Evolutionary conservation across 2,888 invertebrate species (phyloP).

Genomic region (Philhelius pedissequus): DNA sequence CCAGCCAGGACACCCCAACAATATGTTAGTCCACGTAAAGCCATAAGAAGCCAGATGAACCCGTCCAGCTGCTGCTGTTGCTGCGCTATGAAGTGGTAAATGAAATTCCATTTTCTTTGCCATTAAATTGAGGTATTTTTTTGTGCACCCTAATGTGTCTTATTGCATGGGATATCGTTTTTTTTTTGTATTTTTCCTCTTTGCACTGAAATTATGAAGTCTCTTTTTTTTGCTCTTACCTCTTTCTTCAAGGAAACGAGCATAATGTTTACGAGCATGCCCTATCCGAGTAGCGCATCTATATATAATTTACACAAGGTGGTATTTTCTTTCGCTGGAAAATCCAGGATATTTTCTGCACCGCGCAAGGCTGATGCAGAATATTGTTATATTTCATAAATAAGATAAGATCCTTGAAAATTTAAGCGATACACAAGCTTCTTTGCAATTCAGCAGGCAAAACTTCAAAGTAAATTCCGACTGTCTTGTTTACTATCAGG

Average conservation of each 20-base stretch:
- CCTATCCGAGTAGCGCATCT: slow-evolving; percentile 33
- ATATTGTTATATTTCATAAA: slow-evolving; percentile 34
- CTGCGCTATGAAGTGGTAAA: slow-evolving; percentile 60
- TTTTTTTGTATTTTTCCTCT: background rate
- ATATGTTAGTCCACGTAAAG: slow-evolving; percentile 4
- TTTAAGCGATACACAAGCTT: background rate
- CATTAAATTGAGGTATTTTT: slow-evolving; percentile 49
- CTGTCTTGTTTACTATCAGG: slow-evolving; percentile 22
- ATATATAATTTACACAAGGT: slow-evolving; percentile 45
- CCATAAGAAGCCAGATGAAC: background rate
- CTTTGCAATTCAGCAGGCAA: background rate
- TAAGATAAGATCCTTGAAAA: slow-evolving; percentile 11
- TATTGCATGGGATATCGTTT: background rate
- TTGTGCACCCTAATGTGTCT: slow-evolving; percentile 7
- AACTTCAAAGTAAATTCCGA: slow-evolving; percentile 3
- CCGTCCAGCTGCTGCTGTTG: slow-evolving; percentile 26
- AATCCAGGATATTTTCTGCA: slow-evolving; percentile 4
- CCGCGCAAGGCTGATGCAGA: background rate
- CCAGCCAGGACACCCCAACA: background rate
- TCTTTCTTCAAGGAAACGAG: background rate
- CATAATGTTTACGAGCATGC: slow-evolving; percentile 42
- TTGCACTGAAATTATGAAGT: slow-evolving; percentile 29
- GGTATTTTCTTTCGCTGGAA: background rate
- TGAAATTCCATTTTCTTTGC: slow-evolving; percentile 65
- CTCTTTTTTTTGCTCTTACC: background rate